Base-by-base conservation (phyloP, 2,888 invertebrate genomes). In the Drosophila meridionalis region DNA sequence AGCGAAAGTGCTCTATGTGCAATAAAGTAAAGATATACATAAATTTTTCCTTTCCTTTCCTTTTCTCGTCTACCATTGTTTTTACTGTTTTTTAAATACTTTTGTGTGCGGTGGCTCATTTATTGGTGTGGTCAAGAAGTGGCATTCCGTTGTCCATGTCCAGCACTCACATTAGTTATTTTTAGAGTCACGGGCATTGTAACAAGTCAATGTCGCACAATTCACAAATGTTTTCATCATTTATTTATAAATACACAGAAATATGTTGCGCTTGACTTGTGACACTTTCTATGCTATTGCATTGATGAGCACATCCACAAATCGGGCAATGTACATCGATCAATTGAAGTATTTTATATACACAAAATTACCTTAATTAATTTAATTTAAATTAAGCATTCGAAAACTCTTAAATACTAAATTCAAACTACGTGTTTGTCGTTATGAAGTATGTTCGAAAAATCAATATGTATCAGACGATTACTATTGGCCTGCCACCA, bases 371-470 rank as follows among this genome's bases (percentile, higher is more conserved):
- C 77, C 77, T 74, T 74, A 59, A 69, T 79, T 58, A 74, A 74
- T 74, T 74, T 74, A 59, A 55, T 65, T 74, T 52, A 48, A 42
- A 58, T 62, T 61, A 62, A 45, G 20, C 50, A 38, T 81, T 82
- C 69, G 76, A 85, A 65, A 63, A 60, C 64, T 76, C 75, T 80
- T 80, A 76, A 70, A 52, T 60, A 5, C 77, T 90, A 82, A 79
- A 73, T 90, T 90, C 86, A 85, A 86, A 86, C 90, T 73, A 68
- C 48, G 36, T 74, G 88, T 87, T 85, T 85, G 90, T 86, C 85
- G 85, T 88, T 87, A 87, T 70, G 73, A 70, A 65, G 73, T 74
- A 61, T 70, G 55, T 58, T 80, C 80, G 80, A 72, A 80, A 80
- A 80, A 82, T 80, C 82, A 80, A 80, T 82, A 82, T 55, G 48